Evolutionary conservation across 2,113 vertebrate genomes (phyloP).

Genomic region (Ceyx cyanopectus): DNA sequence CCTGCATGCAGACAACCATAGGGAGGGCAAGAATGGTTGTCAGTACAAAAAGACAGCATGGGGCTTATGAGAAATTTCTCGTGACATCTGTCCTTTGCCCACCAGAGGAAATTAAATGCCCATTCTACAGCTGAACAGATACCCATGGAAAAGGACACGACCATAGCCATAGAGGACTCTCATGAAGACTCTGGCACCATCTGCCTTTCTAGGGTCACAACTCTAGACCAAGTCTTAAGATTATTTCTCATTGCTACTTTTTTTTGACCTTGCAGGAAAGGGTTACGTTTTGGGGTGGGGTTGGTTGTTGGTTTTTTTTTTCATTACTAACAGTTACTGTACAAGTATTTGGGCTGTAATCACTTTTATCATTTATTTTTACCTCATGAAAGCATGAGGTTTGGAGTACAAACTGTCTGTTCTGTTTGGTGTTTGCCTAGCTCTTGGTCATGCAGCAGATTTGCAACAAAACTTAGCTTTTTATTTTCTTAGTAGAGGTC

Average conservation of each 20-base stretch:
- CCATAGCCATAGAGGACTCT: background rate
- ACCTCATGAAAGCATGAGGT: background rate
- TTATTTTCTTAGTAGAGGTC: background rate
- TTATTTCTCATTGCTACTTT: background rate
- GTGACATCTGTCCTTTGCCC: background rate
- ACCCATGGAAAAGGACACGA: background rate
- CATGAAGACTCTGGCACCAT: fast-evolving
- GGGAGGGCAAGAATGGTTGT: background rate
- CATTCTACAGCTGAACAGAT: background rate
- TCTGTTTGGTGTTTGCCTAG: background rate
- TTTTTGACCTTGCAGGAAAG: background rate
- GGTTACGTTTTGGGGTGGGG: background rate
- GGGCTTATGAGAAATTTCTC: background rate
- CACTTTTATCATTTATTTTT: background rate
- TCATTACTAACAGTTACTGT: background rate
- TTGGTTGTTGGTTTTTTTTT: background rate
- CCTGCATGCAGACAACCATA: background rate
- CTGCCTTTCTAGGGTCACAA: background rate
- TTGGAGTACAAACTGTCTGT: background rate
- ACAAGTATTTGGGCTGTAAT: background rate
- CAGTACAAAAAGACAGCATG: background rate
- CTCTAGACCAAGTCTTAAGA: background rate
- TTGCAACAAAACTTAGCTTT: background rate
- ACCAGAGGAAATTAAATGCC: background rate
- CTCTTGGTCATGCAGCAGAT: background rate